phyloP scores from a whole-genome alignment of 2,797 vertebrate species.

The Prionace glauca region DNA sequence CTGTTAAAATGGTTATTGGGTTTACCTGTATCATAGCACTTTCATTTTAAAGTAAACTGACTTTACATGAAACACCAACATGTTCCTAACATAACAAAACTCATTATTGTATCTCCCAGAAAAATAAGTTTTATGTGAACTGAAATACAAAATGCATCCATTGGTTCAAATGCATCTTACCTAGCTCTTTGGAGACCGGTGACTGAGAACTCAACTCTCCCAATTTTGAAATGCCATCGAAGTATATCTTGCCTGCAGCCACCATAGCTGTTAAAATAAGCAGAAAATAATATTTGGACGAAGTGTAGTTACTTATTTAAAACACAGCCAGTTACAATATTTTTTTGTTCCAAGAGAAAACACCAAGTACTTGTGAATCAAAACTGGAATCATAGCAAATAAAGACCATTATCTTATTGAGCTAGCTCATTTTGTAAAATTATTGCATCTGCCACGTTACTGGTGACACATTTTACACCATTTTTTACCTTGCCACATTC shows the following conservation, averaged over 20 bases:
- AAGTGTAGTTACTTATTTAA: background rate
- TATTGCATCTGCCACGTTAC: background rate
- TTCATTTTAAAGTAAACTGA: background rate
- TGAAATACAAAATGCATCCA: background rate
- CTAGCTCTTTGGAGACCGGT: conserved; percentile 85
- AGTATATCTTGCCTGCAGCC: conserved; percentile 81
- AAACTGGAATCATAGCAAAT: background rate
- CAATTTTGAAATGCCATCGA: conserved; percentile 86
- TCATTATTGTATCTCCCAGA: background rate
- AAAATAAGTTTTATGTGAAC: background rate
- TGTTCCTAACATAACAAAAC: background rate
- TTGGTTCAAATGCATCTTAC: conserved; percentile 59
- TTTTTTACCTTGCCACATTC: background rate
- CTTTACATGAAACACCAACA: background rate
- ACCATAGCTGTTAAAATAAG: conserved; percentile 71
- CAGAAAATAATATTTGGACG: background rate
- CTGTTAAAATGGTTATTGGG: background rate
- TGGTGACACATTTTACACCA: no score
- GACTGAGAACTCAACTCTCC: conserved; percentile 82
- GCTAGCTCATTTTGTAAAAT: background rate
- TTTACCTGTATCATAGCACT: background rate
- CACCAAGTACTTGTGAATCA: background rate
- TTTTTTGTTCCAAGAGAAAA: background rate
- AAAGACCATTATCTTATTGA: background rate
- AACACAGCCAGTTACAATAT: background rate